Conservation (phyloP, 2,888 invertebrate genomes). For the Meta bourneti region DNA sequence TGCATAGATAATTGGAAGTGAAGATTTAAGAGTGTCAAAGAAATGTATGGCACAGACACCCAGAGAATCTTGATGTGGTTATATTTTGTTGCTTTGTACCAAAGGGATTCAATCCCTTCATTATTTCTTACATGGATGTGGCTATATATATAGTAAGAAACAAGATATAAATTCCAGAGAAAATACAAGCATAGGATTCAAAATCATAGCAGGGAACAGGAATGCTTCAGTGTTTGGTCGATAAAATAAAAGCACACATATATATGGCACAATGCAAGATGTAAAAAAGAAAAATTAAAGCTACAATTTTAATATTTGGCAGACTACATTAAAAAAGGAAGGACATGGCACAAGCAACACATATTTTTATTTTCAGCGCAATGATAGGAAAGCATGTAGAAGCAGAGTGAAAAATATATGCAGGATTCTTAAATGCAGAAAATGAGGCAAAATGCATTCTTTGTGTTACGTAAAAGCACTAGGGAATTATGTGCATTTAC, state of each 20-base stretch:
- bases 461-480: neutral
- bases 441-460: neutral
- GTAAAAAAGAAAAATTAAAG: slow-evolving; percentile 26
- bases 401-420: neutral
- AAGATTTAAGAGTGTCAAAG: slow-evolving; percentile 25
- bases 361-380: neutral
- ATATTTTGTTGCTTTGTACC: neutral
- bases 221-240: neutral
- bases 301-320: slow-evolving; percentile 64
- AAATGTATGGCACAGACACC: slow-evolving; percentile 66
- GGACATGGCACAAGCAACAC: slow-evolving; percentile 45
- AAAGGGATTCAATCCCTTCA: neutral
- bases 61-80: slow-evolving; percentile 10
- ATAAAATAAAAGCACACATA: slow-evolving; percentile 18
- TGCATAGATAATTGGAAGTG: slow-evolving; percentile 70
- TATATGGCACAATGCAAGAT: slow-evolving; percentile 55
- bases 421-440: neutral
- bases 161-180: neutral
- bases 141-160: neutral
- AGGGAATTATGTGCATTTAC: neutral
- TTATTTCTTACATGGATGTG: neutral
- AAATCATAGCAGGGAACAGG: neutral
- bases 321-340: slow-evolving; percentile 3
- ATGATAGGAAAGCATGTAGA: neutral
- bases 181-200: neutral